Base-by-base conservation (phyloP, 2,797 vertebrate genomes). In the Acrocephalus scirpaceus region DNA sequence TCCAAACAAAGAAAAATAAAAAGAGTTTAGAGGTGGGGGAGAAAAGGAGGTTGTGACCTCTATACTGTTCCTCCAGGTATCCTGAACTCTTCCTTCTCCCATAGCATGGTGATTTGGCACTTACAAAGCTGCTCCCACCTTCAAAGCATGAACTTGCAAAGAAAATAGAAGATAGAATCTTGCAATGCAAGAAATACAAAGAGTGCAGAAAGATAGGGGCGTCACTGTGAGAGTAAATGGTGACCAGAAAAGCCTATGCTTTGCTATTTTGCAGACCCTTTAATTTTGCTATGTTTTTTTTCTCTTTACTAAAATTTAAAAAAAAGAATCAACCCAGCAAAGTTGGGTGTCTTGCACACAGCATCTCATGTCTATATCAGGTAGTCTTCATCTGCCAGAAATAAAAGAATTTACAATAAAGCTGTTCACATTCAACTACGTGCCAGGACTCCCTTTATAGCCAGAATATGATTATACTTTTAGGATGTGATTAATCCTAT, bases 11-110 rank as follows among this genome's bases (percentile, higher is more conserved):
- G 23, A 23, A 83, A 62, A 76, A 57, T 26, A 61, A 16, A 10
- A 9, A 32, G 18, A 14, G 5, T 7, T 21, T 9, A 8, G 3
- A 26, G 9, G 9, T 7, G 3, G 5, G 6, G 2, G 7, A 8
- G 3, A 21, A n/a, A 81, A 40, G 21, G 13, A 13, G 4, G 3
- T 29, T 67, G 22, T 51, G 57, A 4, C 2, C 61, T 85, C 86
- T 61, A 3, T 3, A 75, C 8, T 42, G 8, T 69, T 95, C 87
- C 38, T 89, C 16, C 32, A 71, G 60, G 20, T 48, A 60, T 29
- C 9, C 54, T 16, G 26, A 75, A 57, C 11, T 76, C 20, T 65
- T 82, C 30, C 44, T 95, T 54, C 47, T 65, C 26, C 32, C 7
- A 16, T 64, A 22, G n/a, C 48, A 51, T 3, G 8, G 20, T 65